Conservation (phyloP, 2,888 invertebrate genomes). For the Noctua janthe region DNA sequence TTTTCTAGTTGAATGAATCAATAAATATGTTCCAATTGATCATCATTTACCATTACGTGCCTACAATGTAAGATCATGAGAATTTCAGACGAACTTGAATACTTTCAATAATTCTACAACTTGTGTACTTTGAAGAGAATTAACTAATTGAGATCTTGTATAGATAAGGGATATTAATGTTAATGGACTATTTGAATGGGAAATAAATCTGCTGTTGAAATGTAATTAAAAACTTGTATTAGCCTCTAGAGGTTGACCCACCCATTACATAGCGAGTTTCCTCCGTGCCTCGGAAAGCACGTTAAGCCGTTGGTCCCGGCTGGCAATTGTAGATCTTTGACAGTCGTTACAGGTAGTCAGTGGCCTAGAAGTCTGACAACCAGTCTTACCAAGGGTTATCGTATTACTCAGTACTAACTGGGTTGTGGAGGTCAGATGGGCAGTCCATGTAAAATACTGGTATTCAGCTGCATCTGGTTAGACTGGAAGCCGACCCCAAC, state of each 20-base stretch:
- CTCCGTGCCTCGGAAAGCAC: too few species aligned
- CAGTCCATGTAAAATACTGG: too few species aligned
- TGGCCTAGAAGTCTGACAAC: too few species aligned
- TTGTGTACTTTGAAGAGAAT: conserved; percentile 15
- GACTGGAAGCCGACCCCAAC: too few species aligned
- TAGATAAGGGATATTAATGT: conserved; percentile 32
- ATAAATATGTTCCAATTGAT: conserved; percentile 55
- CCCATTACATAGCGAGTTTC: too few species aligned
- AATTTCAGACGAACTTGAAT: conserved; percentile 12
- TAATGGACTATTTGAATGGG: conserved; percentile 42
- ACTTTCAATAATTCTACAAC: conserved; percentile 21
- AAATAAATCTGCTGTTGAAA: conserved; percentile 40
- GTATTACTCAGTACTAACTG: too few species aligned
- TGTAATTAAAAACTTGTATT: conserved; percentile 39
- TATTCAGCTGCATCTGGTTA: too few species aligned
- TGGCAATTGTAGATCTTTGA: too few species aligned
- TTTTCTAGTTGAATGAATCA: conserved; percentile 52
- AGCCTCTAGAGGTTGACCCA: background rate
- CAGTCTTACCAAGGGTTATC: too few species aligned
- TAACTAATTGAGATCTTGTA: conserved; percentile 32
- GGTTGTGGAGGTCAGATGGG: too few species aligned
- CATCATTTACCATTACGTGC: conserved; percentile 43
- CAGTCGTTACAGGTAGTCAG: too few species aligned
- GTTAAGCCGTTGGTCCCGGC: too few species aligned
- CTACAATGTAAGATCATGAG: conserved; percentile 37